Conservation (phyloP, 1,140 invertebrate genomes). For the Diorhabda elongata region DNA sequence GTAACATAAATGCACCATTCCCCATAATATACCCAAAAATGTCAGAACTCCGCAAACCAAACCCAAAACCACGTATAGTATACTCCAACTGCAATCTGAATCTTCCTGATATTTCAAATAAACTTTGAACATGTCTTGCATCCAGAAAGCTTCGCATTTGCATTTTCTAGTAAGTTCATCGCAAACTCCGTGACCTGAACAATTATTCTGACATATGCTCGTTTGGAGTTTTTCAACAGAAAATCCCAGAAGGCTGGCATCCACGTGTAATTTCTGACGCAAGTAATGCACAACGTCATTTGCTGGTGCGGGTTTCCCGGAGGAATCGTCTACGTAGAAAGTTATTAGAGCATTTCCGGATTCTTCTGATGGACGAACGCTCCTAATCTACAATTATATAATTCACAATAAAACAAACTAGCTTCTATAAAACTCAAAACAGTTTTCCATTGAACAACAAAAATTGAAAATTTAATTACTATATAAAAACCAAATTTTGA, state of each 20-base stretch:
- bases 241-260: slow-evolving; percentile 68
- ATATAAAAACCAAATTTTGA: too few relatives aligned
- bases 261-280: slow-evolving; percentile 64
- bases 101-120: slow-evolving; percentile 58
- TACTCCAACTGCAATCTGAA: slow-evolving; percentile 84
- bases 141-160: slow-evolving; percentile 93
- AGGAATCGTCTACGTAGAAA: slow-evolving; percentile 54
- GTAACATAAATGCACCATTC: slow-evolving; percentile 62
- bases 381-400: slow-evolving; percentile 36
- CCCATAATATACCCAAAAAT: slow-evolving; percentile 66
- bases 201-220: slow-evolving; percentile 85
- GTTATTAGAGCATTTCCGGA: slow-evolving; percentile 58
- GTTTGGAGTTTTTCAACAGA: slow-evolving; percentile 74
- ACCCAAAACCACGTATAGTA: slow-evolving; percentile 79
- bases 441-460: too few relatives aligned
- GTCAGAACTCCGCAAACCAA: slow-evolving; percentile 61
- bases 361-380: slow-evolving; percentile 40
- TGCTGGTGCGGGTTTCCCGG: slow-evolving; percentile 38
- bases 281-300: slow-evolving; percentile 48
- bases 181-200: slow-evolving; percentile 87
- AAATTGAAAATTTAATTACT: too few relatives aligned
- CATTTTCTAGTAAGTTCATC: slow-evolving; percentile 79
- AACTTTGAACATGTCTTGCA: slow-evolving; percentile 61
- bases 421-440: too few relatives aligned
- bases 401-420: background rate